These are phyloP conservation scores for Capricornis sumatraensis DNA, from an alignment of 2,113 vertebrate species.

Conservation along the genomic window DNA sequence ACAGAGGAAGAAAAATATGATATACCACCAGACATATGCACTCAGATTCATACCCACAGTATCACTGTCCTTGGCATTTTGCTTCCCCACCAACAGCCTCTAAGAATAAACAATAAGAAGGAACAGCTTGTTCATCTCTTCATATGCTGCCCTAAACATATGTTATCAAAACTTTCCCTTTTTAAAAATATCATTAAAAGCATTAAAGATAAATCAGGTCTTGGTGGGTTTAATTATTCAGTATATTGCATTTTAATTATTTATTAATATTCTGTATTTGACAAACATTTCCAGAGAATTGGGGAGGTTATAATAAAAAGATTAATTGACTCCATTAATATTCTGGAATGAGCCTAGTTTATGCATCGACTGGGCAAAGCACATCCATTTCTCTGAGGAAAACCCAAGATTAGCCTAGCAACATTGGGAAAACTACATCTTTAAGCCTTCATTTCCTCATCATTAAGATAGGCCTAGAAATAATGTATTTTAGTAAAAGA, in stretches of 20 bases:
- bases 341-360: constrained; percentile 17
- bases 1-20: constrained; percentile 22
- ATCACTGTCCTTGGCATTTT: constrained; percentile 50
- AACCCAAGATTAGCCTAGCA: background rate
- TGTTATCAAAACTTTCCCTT: constrained; percentile 59
- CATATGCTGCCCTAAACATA: constrained; percentile 57
- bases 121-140: constrained; percentile 49
- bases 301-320: constrained; percentile 19
- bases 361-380: constrained; percentile 3
- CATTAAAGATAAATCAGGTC: constrained; percentile 29
- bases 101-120: constrained; percentile 67
- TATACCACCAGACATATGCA: background rate
- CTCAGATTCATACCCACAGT: background rate
- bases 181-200: constrained; percentile 63
- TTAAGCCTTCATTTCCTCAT: background rate
- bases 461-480: background rate
- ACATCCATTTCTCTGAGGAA: constrained; percentile 32
- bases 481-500: background rate
- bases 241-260: constrained; percentile 56
- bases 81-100: constrained; percentile 7
- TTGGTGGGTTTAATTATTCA: constrained; percentile 57
- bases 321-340: constrained; percentile 26
- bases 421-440: constrained; percentile 19
- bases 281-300: constrained; percentile 35
- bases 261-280: constrained; percentile 62